Base-by-base conservation (phyloP, 2,113 vertebrate species). In the Corythoichthys intestinalis region DNA sequence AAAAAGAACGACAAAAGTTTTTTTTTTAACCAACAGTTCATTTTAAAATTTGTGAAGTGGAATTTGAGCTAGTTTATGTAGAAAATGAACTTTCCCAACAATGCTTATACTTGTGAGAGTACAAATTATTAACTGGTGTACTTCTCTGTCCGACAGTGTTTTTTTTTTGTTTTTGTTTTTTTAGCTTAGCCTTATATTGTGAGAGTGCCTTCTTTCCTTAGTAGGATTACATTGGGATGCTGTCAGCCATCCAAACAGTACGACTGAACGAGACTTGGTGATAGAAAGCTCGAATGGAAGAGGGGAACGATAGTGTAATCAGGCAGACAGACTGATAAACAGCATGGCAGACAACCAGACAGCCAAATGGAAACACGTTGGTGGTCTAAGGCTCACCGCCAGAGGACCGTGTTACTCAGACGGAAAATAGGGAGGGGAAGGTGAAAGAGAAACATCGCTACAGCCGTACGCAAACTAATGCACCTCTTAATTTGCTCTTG, bases 361-460 rank as follows among this genome's bases (percentile, higher is more conserved):
- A 9, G 76, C 78, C 53, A 46, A 87, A 72, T 87, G 85, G 85
- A 88, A 87, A 86, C 83, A 80, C 70, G 61, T 66, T 39, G 83
- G 85, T 86, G 86, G 88, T 90, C 87, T 80, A 69, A 72, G 88
- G 88, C 87, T 79, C 69, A 72, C 80, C 39, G 84, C 79, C 80
- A 83, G 83, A 86, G 82, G 83, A 84, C 80, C 81, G 9, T 83
- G 86, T 82, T 83, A 87, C 77, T 88, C 80, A 74, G 82, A 90
- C 47, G 83, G 88, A 86, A 88, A 90, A 85, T 82, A 75, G 73
- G 76, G 61, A 82, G 86, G 74, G 79, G 73, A 71, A 69, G 70
- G 76, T 72, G 81, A 81, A 83, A 81, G 65, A 74, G 68, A 85
- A 85, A 88, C 79, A 85, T 69, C 72, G 73, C 64, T 56, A 72